These are phyloP conservation scores for Hydropsyche betteni DNA, from an alignment of 2,888 invertebrate genomes.

Conservation along the genomic window DNA sequence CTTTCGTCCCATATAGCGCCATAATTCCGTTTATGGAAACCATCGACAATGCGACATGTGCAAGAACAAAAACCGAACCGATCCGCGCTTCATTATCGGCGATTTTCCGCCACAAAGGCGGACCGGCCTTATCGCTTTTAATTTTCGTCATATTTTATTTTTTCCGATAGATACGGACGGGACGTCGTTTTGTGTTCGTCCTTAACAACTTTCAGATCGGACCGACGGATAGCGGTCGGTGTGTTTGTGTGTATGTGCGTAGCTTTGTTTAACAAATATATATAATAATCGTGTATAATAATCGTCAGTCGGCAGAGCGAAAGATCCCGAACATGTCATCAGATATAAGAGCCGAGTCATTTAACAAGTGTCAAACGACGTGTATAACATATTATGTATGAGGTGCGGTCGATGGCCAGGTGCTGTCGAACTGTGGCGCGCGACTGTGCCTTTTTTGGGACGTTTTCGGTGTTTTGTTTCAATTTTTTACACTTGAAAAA, in stretches of 20 bases:
- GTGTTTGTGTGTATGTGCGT: neutral
- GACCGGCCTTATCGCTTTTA: neutral
- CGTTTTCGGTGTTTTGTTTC: no score
- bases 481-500: no score
- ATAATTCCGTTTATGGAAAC: no score
- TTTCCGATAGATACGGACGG: neutral
- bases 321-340: constrained; percentile 44
- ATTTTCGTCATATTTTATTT: constrained; percentile 1
- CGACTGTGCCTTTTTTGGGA: neutral
- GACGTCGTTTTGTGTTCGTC: neutral
- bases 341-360: constrained; percentile 45
- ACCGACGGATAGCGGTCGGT: constrained; percentile 5
- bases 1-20: no score
- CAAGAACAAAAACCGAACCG: neutral
- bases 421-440: constrained; percentile 13
- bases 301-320: constrained; percentile 14
- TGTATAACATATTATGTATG: constrained; percentile 35
- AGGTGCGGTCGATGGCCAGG: neutral
- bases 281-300: constrained; percentile 13
- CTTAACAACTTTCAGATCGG: neutral
- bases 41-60: no score
- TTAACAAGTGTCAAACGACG: constrained; percentile 49
- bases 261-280: constrained; percentile 2
- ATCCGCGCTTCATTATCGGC: constrained; percentile 18
- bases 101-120: constrained; percentile 21